Base-by-base conservation (phyloP, 1,140 invertebrate genomes). In the Laupala kohalensis region DNA sequence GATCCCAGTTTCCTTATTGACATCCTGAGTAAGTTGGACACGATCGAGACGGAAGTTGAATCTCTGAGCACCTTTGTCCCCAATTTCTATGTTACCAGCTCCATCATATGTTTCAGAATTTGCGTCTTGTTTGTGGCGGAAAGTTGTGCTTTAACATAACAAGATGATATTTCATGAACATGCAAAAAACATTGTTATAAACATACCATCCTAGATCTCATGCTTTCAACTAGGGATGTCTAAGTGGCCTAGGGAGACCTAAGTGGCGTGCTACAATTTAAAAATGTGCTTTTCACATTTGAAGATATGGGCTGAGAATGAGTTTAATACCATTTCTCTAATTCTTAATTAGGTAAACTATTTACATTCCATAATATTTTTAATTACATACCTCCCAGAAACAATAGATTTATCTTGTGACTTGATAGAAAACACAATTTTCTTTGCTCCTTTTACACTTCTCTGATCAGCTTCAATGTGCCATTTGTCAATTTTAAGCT, bases 401-500 rank as follows among this genome's bases (percentile, higher is more conserved):
- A 92, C 74, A 25, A 91, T 76, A 69, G 89, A 86, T 75, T 88
- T 87, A 64, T 85, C 84, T 5, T 85, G 85, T 67, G 86, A 86
- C 6, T 85, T 88, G 0, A 87, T 83, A 1, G 82, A 80, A 70
- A 91, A 82, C 69, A 86, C 80, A 64, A 92, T 82, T 27, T 82
- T 83, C 70, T 88, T 89, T 66, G 84, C 85, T 62, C 79, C 82
- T 12, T 85, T 86, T 0, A 80, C 81, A 9, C 84, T 82, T 71
- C 89, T 87, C 66, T 86, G 90, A 0, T 82, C 79, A 25, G 88
- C 83, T 64, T 89, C 86, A 0, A 89, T 79, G 19, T 85, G 80
- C 74, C 89, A 85, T 73, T 90, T 89, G 65, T 91, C 85, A 1
- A 87, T 75, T 19, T 88, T 85, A 2, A 92, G 76, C 72, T 84